Evolutionary conservation across 2,113 vertebrate species (phyloP), one percentile per base, ranked within the genome.

Genomic region (Solea senegalensis): DNA sequence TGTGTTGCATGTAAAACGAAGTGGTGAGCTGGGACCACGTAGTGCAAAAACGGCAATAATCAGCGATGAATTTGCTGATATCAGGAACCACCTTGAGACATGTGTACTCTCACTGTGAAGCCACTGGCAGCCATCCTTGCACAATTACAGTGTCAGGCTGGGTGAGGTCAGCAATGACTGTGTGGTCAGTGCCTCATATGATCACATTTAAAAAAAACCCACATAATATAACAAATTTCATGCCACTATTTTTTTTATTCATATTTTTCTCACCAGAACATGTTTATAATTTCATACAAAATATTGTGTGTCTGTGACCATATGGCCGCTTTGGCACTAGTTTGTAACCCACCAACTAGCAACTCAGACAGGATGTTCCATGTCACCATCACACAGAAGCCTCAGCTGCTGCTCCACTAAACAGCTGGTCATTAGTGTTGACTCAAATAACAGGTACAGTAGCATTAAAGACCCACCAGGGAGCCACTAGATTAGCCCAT

Each of bases 391-490:
- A 65, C 69, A 64, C 40, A n/a, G 26, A 55, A 63, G 50, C 46
- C 83, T 62, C 76, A 80, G 80, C 88, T 86, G 86, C 61, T 70
- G 48, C 57, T 66, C 60, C 54, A 55, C 68, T 68, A 74, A 81
- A 77, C 79, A 82, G 79, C 76, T 66, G 76, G 76, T 88, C 81
- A 74, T 89, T 86, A 90, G 80, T 68, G 58, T 71, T 63, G 65
- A 83, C 69, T 80, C 60, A 62, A 69, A 57, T 58, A 56, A 65
- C 72, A 74, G 69, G 69, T 83, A 79, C 43, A 53, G 63, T 26
- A 69, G 65, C 56, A 59, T 72, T 66, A 54, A 76, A 74, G 68
- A 48, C 26, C 44, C 78, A 53, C 46, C 16, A 16, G 59, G 53
- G 76, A 58, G 48, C 61, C 49, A 46, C 46, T 45, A 61, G n/a